These are phyloP conservation scores for Eupithecia subfuscata DNA, from an alignment of 2,888 invertebrate genomes.

Conservation along the genomic window DNA sequence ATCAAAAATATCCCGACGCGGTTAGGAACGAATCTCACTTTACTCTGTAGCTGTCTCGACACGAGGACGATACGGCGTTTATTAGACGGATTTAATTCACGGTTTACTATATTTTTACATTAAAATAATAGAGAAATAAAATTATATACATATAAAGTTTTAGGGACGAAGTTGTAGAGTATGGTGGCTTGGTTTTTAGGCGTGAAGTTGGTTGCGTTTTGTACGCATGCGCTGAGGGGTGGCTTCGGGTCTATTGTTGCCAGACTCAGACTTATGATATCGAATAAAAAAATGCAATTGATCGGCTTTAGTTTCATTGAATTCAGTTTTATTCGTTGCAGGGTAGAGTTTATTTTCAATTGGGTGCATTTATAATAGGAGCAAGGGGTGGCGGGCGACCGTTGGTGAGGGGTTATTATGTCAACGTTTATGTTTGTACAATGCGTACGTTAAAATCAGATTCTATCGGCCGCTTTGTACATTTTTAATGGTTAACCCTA, in stretches of 20 bases:
- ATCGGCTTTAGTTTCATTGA: constrained; percentile 49
- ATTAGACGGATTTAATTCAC: constrained; percentile 76
- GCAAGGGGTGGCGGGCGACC: constrained; percentile 15
- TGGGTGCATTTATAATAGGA: constrained; percentile 32
- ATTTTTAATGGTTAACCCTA: constrained; percentile 15
- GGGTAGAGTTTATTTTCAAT: constrained; percentile 60
- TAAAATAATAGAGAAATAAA: constrained; percentile 70
- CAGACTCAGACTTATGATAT: constrained; percentile 66
- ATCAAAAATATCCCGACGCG: constrained; percentile 67
- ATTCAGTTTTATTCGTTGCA: constrained; percentile 52
- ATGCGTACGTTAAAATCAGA: constrained; percentile 41
- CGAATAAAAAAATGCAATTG: constrained; percentile 57
- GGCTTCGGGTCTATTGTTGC: constrained; percentile 74
- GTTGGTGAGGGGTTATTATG: constrained; percentile 65
- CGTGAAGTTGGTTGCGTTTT: constrained; percentile 65
- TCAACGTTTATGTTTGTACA: constrained; percentile 59
- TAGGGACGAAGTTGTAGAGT: constrained; percentile 75
- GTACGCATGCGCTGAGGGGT: constrained; percentile 77
- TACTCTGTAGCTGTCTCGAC: constrained; percentile 29
- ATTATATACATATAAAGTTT: constrained; percentile 79
- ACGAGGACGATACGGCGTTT: constrained; percentile 36
- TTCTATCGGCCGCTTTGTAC: constrained; percentile 27
- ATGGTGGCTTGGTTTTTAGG: constrained; percentile 70
- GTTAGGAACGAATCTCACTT: constrained; percentile 25
- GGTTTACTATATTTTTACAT: constrained; percentile 65